Percentiles rank a stretch among this genome's conserved stretches.
These are phyloP conservation scores for Mormyrus iriodes DNA, from an alignment of 2,113 vertebrate genomes.

Conservation along the genomic window DNA sequence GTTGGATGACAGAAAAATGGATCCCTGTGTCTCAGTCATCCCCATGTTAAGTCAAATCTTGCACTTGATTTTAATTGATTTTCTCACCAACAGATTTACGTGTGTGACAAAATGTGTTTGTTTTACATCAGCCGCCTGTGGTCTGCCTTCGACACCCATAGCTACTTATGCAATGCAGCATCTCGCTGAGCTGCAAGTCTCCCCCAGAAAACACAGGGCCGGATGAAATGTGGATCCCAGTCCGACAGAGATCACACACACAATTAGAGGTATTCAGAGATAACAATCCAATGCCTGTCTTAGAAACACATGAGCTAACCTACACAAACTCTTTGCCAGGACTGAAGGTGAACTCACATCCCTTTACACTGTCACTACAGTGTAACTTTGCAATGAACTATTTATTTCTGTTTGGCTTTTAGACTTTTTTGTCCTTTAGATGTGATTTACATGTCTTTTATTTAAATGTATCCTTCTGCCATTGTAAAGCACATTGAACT, in stretches of 20 bases:
- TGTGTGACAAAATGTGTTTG: not conserved
- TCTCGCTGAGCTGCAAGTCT: no score
- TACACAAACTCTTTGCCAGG: not conserved
- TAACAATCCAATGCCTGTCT: not conserved
- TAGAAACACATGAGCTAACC: not conserved
- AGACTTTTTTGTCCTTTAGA: not conserved
- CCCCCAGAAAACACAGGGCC: not conserved
- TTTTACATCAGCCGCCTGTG: not conserved
- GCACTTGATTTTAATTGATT: not conserved
- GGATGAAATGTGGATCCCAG: not conserved
- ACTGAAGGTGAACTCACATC: not conserved
- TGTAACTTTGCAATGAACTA: not conserved
- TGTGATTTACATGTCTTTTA: not conserved
- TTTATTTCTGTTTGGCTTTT: not conserved
- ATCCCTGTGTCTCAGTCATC: not conserved
- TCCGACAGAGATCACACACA: not conserved
- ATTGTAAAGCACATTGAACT: no score
- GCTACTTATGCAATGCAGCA: not conserved
- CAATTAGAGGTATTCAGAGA: not conserved
- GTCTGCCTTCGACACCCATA: not conserved
- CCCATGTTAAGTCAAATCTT: not conserved
- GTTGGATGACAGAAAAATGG: not conserved
- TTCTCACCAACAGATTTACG: not conserved
- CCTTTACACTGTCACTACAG: not conserved
- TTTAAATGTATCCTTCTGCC: not conserved